A percentile compares a stretch with the other conserved stretches of the same genome.
Evolutionary conservation across 2,888 invertebrate species (phyloP).

Genomic region (Macrophya alboannulata): DNA sequence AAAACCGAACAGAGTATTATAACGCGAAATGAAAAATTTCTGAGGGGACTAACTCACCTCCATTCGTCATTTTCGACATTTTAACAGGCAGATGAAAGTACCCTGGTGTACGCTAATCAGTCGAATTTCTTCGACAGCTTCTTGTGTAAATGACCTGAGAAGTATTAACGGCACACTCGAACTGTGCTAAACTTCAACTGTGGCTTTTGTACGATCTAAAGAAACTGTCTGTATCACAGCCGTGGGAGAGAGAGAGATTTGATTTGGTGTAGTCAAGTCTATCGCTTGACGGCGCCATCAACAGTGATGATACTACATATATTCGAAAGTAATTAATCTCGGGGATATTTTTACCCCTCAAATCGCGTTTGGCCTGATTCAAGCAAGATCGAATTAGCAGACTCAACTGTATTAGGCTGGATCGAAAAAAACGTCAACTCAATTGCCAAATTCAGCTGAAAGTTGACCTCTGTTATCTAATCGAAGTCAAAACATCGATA

Average conservation of each 20-base stretch:
- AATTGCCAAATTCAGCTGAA: not conserved
- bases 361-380: not conserved
- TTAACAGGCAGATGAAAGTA: not conserved
- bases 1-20: too few species aligned
- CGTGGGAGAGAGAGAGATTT: not conserved
- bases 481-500: not conserved
- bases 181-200: slow-evolving; percentile 17
- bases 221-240: not conserved
- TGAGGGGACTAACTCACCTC: not conserved
- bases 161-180: not conserved
- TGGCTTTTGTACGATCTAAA: not conserved
- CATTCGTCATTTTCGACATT: not conserved
- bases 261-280: not conserved
- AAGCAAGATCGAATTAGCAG: not conserved
- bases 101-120: not conserved
- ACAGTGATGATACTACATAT: not conserved
- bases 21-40: not conserved
- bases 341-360: not conserved
- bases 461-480: not conserved
- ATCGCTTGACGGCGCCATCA: not conserved
- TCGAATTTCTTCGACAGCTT: not conserved
- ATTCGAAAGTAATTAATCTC: not conserved
- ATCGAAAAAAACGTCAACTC: too few species aligned
- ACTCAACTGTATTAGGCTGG: not conserved
- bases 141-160: not conserved